phyloP scores from a whole-genome alignment of 1,140 invertebrate genomes.

The Cydia amplana region DNA sequence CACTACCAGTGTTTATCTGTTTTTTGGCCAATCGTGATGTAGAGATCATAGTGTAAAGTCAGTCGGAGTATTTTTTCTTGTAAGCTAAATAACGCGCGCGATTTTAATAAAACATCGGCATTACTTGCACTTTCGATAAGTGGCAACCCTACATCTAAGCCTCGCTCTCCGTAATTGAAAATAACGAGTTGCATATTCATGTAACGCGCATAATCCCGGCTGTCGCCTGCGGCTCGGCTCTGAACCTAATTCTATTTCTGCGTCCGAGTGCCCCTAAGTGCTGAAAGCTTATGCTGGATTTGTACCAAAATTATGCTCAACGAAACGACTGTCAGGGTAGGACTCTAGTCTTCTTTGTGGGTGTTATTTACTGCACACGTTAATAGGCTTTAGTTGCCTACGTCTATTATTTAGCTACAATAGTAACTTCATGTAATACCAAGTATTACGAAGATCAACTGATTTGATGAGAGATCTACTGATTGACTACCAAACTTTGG shows the following conservation, averaged over 20 bases:
- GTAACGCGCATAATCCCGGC: conserved; percentile 48
- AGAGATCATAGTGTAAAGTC: too few relatives aligned
- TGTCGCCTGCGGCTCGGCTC: conserved; percentile 44
- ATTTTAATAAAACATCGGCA: neutral
- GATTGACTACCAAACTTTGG: too few relatives aligned
- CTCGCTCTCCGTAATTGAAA: conserved; percentile 59
- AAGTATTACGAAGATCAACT: too few relatives aligned
- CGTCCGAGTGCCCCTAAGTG: conserved; percentile 46
- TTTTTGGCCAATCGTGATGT: too few relatives aligned
- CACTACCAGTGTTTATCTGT: too few relatives aligned
- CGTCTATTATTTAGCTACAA: too few relatives aligned
- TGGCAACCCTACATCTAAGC: conserved; percentile 34
- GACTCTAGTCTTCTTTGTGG: neutral
- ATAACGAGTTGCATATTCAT: conserved; percentile 69
- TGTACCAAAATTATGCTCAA: conserved; percentile 17
- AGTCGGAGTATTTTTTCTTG: too few relatives aligned
- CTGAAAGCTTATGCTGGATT: conserved; percentile 47
- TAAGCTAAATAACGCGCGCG: too few relatives aligned
- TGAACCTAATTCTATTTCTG: conserved; percentile 60
- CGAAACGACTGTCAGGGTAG: conserved; percentile 36
- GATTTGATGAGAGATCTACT: too few relatives aligned
- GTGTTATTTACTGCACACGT: neutral
- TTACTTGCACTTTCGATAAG: neutral
- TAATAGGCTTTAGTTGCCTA: neutral
- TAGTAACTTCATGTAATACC: too few relatives aligned